These are phyloP conservation scores for Drosophila ustulata DNA, from an alignment of 2,888 invertebrate genomes.

Conservation along the genomic window DNA sequence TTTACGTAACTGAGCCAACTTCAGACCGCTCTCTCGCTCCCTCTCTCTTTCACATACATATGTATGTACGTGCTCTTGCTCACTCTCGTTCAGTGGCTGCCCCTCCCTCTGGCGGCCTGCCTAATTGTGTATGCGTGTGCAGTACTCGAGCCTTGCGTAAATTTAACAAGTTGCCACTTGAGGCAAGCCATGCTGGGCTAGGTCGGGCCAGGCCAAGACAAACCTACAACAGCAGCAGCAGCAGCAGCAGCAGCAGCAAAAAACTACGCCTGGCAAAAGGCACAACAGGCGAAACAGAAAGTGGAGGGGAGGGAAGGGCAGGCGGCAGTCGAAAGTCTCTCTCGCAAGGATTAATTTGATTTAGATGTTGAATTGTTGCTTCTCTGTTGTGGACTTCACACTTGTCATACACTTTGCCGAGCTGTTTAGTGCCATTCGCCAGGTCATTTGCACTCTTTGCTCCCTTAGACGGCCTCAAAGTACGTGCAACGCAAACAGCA, in stretches of 20 bases:
- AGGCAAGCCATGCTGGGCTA: conserved; percentile 41
- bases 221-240: conserved; percentile 43
- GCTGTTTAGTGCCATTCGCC: conserved; percentile 15
- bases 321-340: conserved; percentile 32
- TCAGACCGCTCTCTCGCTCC: background rate
- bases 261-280: conserved; percentile 53
- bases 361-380: conserved; percentile 70
- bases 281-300: background rate
- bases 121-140: conserved; percentile 79
- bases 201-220: conserved; percentile 30
- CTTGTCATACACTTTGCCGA: conserved; percentile 56
- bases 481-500: background rate
- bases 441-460: conserved; percentile 22
- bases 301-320: background rate
- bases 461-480: conserved; percentile 15
- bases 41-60: background rate
- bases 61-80: background rate
- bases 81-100: background rate
- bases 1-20: conserved; percentile 71
- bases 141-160: conserved; percentile 72
- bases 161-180: conserved; percentile 79
- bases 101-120: conserved; percentile 21
- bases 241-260: conserved; percentile 36
- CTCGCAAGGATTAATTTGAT: conserved; percentile 70
- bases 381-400: conserved; percentile 49